Evolutionary conservation across 2,888 invertebrate species (phyloP), one percentile per base, ranked within the genome.

Genomic region (Megalurothrips usitatus): DNA sequence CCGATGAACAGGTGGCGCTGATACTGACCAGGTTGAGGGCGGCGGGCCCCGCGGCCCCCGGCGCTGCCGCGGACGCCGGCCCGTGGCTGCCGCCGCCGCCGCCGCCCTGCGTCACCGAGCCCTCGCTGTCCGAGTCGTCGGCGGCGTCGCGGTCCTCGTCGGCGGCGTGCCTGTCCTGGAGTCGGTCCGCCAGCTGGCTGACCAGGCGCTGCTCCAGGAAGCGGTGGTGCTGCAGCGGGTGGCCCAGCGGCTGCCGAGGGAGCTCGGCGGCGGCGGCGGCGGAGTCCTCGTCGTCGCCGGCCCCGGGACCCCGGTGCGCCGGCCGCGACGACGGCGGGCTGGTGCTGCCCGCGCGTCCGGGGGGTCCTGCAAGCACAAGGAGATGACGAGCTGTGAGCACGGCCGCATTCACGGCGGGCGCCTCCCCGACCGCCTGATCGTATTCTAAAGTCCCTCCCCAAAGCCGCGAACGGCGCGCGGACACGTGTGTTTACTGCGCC

Each of bases 1-100:
- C n/a, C n/a, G 10, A 63, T 63, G 63, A 63, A 63, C n/a, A n/a
- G 63, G 68, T 4, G n/a, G n/a, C n/a, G n/a, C n/a, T n/a, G n/a
- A 23, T 68, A 75, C 68, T 75, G 68, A 75, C 68, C 68, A 75
- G 68, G 68, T 75, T 75, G 68, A 75, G 68, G 23, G 68, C 68
- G 68, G 68, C 68, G 23, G 68, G 68, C 23, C 23, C 11, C 11
- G 68, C 26, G 23, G 68, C 12, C 23, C 11, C 23, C 68, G 68
- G 68, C 58, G 58, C 19, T 6, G 19, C 58, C 58, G 58, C 19
- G 14, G 58, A 19, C 58, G 19, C 58, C 58, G 58, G 19, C 19
- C 58, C 58, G 19, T 58, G 19, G 58, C 52, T 52, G 52, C 17
- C 52, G 2, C 14, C 11, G 52, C 17, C 52, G 68, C n/a, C 63